Percentiles rank a stretch among this genome's conserved stretches.
Evolutionary conservation across 2,888 invertebrate genomes (phyloP).

Genomic region (Euplexia lucipara): DNA sequence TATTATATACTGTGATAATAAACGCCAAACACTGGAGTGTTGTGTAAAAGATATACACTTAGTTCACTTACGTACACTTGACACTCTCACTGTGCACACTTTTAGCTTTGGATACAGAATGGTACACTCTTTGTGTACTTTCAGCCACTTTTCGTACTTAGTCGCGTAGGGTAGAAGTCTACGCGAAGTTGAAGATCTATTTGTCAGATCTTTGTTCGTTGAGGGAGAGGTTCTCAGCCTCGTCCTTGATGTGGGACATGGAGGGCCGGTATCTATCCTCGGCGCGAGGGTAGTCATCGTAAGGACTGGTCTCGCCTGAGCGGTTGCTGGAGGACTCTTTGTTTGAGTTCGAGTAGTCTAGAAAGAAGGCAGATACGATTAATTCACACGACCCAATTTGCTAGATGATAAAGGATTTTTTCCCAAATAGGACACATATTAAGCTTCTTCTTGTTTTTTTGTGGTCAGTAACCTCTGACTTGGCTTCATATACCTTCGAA

Average conservation of each 20-base stretch:
- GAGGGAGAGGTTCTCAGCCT: conserved; percentile 89
- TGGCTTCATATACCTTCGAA: too few species aligned
- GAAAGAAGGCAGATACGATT: not conserved
- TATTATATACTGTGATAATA: conserved; percentile 70
- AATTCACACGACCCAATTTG: too few species aligned
- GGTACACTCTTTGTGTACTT: conserved; percentile 20
- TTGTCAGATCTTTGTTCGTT: conserved; percentile 89
- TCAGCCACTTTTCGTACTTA: conserved; percentile 1
- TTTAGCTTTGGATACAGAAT: conserved; percentile 20
- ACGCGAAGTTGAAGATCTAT: conserved; percentile 65
- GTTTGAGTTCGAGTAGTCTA: conserved; percentile 83
- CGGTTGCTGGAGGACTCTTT: conserved; percentile 86
- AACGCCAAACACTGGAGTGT: conserved; percentile 64
- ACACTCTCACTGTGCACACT: conserved; percentile 45
- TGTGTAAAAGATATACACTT: conserved; percentile 48
- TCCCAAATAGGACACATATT: too few species aligned
- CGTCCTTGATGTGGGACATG: conserved; percentile 87
- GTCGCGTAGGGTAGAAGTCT: not conserved
- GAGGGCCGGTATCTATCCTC: conserved; percentile 86
- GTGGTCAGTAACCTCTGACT: too few species aligned
- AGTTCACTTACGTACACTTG: conserved; percentile 51
- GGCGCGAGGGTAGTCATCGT: conserved; percentile 84
- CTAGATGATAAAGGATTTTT: too few species aligned
- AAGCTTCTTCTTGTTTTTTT: too few species aligned
- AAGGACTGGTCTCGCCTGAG: conserved; percentile 86